These are phyloP conservation scores for Drosophila ercepeae DNA, from an alignment of 1,140 invertebrate genomes.

Conservation along the genomic window DNA sequence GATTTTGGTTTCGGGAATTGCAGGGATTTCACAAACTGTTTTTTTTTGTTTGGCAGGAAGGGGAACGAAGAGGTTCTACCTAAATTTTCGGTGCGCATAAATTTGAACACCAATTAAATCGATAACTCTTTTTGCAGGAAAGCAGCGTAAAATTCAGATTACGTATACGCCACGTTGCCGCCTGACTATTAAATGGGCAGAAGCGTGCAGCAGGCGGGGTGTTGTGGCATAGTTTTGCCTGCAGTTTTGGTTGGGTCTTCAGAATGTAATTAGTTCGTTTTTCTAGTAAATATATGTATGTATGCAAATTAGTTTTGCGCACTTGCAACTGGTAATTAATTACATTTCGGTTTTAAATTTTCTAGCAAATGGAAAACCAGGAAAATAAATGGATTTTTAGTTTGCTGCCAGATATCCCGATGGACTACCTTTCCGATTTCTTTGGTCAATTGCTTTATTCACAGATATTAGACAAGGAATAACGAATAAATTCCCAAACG, in stretches of 20 bases:
- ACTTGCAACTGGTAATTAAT: slow-evolving; percentile 38
- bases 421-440: slow-evolving; percentile 12
- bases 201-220: not conserved
- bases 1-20: slow-evolving; percentile 21
- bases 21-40: slow-evolving; percentile 27
- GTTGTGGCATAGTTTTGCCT: not conserved
- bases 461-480: slow-evolving; percentile 1
- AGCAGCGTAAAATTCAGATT: slow-evolving; percentile 45
- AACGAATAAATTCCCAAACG: slow-evolving; percentile 31
- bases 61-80: not conserved
- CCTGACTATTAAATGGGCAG: slow-evolving; percentile 16
- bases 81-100: slow-evolving; percentile 43
- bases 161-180: slow-evolving; percentile 52
- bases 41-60: not conserved
- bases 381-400: slow-evolving; percentile 2
- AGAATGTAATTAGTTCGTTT: slow-evolving; percentile 43
- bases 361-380: not conserved
- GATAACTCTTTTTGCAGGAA: slow-evolving; percentile 50
- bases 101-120: slow-evolving; percentile 61
- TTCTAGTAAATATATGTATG: slow-evolving; percentile 17
- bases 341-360: slow-evolving; percentile 32
- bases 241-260: slow-evolving; percentile 20
- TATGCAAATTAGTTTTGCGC: slow-evolving; percentile 39
- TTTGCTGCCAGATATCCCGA: not conserved
- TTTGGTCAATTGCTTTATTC: slow-evolving; percentile 28